Conservation (phyloP, 2,888 invertebrate genomes). For the Gortyna flavago region DNA sequence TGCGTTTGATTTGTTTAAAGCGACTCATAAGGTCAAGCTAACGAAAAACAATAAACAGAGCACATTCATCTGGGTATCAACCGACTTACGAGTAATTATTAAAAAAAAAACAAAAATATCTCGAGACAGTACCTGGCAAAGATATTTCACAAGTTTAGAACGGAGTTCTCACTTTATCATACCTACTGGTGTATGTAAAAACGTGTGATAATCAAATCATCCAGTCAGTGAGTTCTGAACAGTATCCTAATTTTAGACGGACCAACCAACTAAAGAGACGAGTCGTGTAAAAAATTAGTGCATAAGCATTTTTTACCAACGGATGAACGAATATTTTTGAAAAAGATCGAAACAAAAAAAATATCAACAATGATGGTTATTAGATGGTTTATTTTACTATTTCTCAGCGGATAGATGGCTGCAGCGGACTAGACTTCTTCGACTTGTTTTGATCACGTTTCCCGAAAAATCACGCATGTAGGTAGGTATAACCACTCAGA, state of each 20-base stretch:
- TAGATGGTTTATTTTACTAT: background rate
- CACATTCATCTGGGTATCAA: background rate
- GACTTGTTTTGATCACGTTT: conserved; percentile 23
- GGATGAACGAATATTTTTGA: background rate
- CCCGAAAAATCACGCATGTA: background rate
- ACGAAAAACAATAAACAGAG: background rate
- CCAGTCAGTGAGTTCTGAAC: conserved; percentile 44
- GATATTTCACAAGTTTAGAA: conserved; percentile 14
- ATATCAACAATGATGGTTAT: too few relatives aligned
- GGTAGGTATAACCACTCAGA: background rate
- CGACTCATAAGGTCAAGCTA: too few relatives aligned
- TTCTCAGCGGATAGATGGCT: too few relatives aligned
- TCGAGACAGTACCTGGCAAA: background rate
- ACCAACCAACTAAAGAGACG: conserved; percentile 26
- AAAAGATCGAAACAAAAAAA: background rate
- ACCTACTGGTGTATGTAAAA: conserved; percentile 14
- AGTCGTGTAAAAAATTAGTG: conserved; percentile 13
- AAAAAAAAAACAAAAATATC: background rate
- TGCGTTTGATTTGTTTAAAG: background rate
- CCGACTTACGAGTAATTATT: too few relatives aligned
- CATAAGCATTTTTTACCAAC: conserved; percentile 13
- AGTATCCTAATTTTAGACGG: conserved; percentile 54
- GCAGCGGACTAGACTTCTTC: background rate
- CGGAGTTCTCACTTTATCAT: background rate
- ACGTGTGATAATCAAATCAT: conserved; percentile 56